A percentile compares a stretch with the other conserved stretches of the same genome.
phyloP scores from a whole-genome alignment of 2,797 vertebrate genomes.

The Parotocinclus haroldoi region DNA sequence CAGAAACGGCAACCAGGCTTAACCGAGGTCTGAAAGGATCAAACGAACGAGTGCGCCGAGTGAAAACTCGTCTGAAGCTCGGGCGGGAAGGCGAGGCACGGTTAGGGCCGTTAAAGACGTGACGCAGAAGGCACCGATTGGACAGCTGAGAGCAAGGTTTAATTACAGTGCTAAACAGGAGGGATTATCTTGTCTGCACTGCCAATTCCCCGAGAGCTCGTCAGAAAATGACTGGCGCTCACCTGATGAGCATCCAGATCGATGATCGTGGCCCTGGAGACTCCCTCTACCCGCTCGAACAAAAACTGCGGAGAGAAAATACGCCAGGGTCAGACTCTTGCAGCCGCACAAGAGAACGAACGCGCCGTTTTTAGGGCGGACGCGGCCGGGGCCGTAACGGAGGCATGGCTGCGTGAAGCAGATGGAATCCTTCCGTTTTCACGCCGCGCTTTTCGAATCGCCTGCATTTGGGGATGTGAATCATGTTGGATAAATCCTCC shows the following conservation, averaged over 20 bases:
- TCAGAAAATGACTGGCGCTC: constrained; percentile 54
- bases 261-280: constrained; percentile 87
- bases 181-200: constrained; percentile 45
- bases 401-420: no score
- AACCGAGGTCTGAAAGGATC: constrained; percentile 11
- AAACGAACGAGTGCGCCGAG: not conserved
- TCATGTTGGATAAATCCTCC: no score
- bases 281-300: constrained; percentile 85
- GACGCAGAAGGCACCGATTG: not conserved
- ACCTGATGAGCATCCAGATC: constrained; percentile 97
- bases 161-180: constrained; percentile 33
- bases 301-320: constrained; percentile 75
- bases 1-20: constrained; percentile 5
- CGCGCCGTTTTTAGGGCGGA: not conserved
- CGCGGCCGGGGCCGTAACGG: not conserved
- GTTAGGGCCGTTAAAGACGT: not conserved
- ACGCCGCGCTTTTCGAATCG: no score
- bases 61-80: not conserved
- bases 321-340: constrained; percentile 3
- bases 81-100: not conserved
- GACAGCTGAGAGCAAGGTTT: constrained; percentile 25
- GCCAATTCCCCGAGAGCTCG: constrained; percentile 33
- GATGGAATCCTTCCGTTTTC: no score
- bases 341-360: constrained; percentile 12
- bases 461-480: no score